Conservation (phyloP, 2,888 invertebrate species). For the Phytoseiulus persimilis region DNA sequence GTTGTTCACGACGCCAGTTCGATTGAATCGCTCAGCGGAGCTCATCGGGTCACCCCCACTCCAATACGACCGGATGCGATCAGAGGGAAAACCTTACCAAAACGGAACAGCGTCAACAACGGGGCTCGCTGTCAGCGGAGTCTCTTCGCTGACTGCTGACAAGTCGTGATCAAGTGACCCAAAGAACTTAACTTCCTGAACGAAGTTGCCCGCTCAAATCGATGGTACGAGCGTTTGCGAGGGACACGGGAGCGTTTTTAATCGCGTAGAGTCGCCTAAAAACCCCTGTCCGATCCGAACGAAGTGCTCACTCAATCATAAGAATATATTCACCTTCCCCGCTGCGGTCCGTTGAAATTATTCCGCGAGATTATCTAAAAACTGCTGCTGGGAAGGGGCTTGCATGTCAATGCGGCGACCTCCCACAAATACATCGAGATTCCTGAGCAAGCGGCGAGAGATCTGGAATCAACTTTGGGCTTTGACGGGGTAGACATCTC, state of each 20-base stretch:
- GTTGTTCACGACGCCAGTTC: no score
- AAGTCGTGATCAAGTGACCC: no score
- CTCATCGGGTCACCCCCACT: no score
- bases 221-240: not conserved
- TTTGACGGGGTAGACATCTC: no score
- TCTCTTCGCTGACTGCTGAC: no score
- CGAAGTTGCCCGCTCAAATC: not conserved
- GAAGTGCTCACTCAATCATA: not conserved
- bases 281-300: not conserved
- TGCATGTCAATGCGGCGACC: not conserved
- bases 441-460: not conserved
- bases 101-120: no score
- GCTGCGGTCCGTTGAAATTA: not conserved
- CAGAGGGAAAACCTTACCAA: no score
- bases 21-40: no score
- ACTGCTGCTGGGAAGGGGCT: not conserved
- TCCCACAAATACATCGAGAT: not conserved
- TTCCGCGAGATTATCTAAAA: not conserved
- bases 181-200: not conserved
- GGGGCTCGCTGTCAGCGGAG: no score
- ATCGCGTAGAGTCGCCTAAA: not conserved
- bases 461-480: no score
- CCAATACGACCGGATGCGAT: no score
- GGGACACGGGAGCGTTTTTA: not conserved
- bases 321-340: not conserved